Evolutionary conservation across 2,797 vertebrate species (phyloP), one percentile per base, ranked within the genome.

Genomic region (Enteromius trimaculatus): DNA sequence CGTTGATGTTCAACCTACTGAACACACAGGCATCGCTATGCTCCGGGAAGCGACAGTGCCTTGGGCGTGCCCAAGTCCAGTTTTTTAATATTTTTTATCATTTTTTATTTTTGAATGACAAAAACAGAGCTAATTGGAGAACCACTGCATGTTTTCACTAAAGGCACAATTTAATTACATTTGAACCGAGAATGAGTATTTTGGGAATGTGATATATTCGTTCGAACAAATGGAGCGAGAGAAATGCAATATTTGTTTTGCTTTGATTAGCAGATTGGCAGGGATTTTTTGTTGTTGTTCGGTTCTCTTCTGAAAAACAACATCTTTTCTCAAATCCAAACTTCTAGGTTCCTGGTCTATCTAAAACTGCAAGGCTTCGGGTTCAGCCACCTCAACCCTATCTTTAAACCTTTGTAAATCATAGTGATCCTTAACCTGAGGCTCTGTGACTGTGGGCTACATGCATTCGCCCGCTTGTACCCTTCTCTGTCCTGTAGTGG

Each of bases 121-220:
- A 93, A 94, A 94, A 95, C 93, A 93, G 90, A 94, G 94, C 94
- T 95, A 95, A 95, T 95, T 95, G 94, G 93, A 94, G 93, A 92
- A 93, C 93, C 89, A 92, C 90, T 93, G 93, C 93, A 92, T 93
- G 94, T 95, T 95, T 95, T 94, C 92, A 95, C 94, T 95, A 94
- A 95, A 94, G 95, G 94, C 95, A 93, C 93, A 94, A 94, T 95
- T 95, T 95, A 95, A 95, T 95, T 95, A 95, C 94, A 95, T 94
- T 93, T 94, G 93, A 94, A 93, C 92, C 89, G 92, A 92, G 94
- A 95, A 94, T 80, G 93, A 94, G 94, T 93, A 95, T 95, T 95
- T 95, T 92, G 94, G 94, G 95, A 95, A 93, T 88, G 92, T 94
- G 91, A 88, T 90, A 90, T 93, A 92, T 94, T 94, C 94, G 85